A percentile compares a stretch with the other conserved stretches of the same genome.
Evolutionary conservation across 2,113 vertebrate genomes (phyloP).

Genomic region (Gila orcuttii): DNA sequence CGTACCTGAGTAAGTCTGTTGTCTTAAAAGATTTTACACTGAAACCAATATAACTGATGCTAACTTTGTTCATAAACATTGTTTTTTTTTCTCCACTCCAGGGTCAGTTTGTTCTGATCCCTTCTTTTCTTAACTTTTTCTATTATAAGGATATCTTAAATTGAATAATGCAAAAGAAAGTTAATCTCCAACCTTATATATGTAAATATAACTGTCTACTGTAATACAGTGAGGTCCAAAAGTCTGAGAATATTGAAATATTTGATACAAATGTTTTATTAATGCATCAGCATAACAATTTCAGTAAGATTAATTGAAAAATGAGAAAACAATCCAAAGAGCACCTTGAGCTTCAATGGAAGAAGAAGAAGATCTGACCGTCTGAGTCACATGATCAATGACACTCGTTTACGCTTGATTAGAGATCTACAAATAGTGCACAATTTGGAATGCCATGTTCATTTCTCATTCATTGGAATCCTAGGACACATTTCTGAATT

Average conservation of each 20-base stretch:
- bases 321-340: neutral
- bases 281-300: no score
- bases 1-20: neutral
- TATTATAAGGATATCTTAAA: slow-evolving; percentile 11
- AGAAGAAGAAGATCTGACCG: neutral
- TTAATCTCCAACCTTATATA: neutral
- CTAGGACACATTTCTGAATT: neutral
- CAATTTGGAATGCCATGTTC: neutral
- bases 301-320: neutral
- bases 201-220: neutral
- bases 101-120: neutral
- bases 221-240: neutral
- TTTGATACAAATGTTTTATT: no score
- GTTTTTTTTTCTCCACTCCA: neutral
- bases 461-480: neutral
- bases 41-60: neutral
- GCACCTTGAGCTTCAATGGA: neutral
- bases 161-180: neutral
- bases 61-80: neutral
- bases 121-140: slow-evolving; percentile 9
- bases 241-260: neutral
- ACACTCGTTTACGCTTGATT: neutral
- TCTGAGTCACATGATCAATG: neutral
- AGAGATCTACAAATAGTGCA: neutral
- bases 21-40: neutral